Evolutionary conservation across 2,797 vertebrate genomes (phyloP), one percentile per base, ranked within the genome.

Genomic region (Rhinella marina): DNA sequence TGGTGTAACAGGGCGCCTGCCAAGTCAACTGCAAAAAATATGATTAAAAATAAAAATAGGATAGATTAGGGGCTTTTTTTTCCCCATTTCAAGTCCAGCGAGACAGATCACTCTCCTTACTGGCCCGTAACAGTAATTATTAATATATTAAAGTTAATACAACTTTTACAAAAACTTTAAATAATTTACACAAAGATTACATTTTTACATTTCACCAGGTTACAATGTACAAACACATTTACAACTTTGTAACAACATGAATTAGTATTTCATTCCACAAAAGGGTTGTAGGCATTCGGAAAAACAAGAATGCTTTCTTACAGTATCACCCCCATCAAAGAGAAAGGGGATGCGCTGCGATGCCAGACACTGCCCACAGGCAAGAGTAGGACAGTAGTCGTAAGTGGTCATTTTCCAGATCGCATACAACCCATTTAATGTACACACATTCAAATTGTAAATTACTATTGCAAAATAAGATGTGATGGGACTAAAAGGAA

Each of bases 151-250:
- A 59, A 17, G 10, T 29, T 48, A 62, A 48, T 13, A 62, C 25
- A 64, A 6, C 54, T 59, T 21, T 62, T 81, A 59, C 29, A 81
- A 64, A n/a, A n/a, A 6, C n/a, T 80, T 57, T 50, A 61, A 48
- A 81, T 62, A 61, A 29, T 81, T 81, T 62, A 48, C 59, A 59
- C 16, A 79, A 80, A 80, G 27, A 64, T 23, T n/a, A 50, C 79
- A 81, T 66, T 66, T 81, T n/a, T 61, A 80, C 56, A 80, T 25
- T 61, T 32, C 17, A 81, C 61, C 62, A 50, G 62, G 41, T 81
- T 50, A 81, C 59, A 48, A 50, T 64, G 17, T 64, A n/a, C 13
- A 66, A 54, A 66, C 48, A 64, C 41, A 64, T 41, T 81, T 81
- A n/a, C 59, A 66, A n/a, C 5, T 64, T 52, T 50, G 41, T 25